Conservation (phyloP, 2,888 invertebrate genomes). For the Carcina quercana region DNA sequence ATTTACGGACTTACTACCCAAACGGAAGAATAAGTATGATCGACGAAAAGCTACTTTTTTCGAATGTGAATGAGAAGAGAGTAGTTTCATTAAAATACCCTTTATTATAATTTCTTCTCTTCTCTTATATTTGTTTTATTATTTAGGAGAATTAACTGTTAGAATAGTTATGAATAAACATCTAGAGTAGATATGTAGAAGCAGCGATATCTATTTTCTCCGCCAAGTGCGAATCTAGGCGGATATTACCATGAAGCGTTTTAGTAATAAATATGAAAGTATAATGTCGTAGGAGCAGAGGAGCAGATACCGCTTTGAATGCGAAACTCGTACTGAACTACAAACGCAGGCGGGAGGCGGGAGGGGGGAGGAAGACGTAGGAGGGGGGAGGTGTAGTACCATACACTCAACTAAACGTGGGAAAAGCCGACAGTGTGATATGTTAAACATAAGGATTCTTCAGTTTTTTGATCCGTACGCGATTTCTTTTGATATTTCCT, state of each 20-base stretch:
- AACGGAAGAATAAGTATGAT: too few relatives aligned
- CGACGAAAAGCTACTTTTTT: too few relatives aligned
- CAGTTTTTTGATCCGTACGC: conserved; percentile 53
- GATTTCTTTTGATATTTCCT: conserved; percentile 37
- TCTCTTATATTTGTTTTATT: too few relatives aligned
- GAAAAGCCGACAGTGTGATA: conserved; percentile 57
- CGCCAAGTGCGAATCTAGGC: conserved; percentile 24
- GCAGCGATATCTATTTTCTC: conserved; percentile 1
- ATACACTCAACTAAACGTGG: conserved; percentile 57
- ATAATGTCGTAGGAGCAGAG: conserved; percentile 61
- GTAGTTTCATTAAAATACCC: too few relatives aligned
- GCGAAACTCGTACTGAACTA: conserved; percentile 66
- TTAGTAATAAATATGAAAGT: conserved; percentile 67
- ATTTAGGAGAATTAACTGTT: too few relatives aligned
- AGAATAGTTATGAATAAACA: too few relatives aligned
- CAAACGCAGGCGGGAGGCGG: conserved; percentile 38
- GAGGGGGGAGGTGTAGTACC: conserved; percentile 25
- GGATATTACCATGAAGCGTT: conserved; percentile 48
- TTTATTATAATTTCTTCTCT: too few relatives aligned
- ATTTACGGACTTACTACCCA: too few relatives aligned
- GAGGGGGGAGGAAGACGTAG: conserved; percentile 30
- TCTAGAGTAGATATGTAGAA: too few relatives aligned
- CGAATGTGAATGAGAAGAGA: too few relatives aligned
- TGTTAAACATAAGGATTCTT: conserved; percentile 43
- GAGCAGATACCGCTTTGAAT: conserved; percentile 65